Conservation (phyloP, 2,888 invertebrate species). For the Clepsis dumicolana region DNA sequence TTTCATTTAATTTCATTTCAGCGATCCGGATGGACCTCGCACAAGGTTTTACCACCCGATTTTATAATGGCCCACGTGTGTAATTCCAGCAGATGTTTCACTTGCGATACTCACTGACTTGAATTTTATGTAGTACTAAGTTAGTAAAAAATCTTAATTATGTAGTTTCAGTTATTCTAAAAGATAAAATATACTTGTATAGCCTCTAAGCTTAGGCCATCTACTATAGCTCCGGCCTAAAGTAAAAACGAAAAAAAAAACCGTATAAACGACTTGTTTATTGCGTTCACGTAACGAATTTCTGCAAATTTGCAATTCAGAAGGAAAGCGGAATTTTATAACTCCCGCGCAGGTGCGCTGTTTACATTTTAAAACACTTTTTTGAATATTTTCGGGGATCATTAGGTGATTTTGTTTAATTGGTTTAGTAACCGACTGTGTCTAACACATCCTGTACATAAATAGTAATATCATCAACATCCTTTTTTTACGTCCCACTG, state of each 20-base stretch:
- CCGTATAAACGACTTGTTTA: neutral
- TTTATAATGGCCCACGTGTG: too few species aligned
- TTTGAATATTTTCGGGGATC: constrained; percentile 13
- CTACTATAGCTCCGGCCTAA: neutral
- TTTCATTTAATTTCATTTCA: too few species aligned
- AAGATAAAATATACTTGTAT: neutral
- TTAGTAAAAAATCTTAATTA: too few species aligned
- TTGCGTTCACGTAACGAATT: constrained; percentile 3
- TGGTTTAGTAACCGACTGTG: neutral
- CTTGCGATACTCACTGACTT: too few species aligned
- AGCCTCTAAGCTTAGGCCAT: neutral
- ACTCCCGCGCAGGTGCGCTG: constrained; percentile 12
- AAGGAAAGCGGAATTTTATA: constrained; percentile 8
- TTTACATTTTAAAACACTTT: constrained; percentile 13
- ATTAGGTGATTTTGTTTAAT: neutral
- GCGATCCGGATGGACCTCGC: too few species aligned
- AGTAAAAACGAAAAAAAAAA: neutral
- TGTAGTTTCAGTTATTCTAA: neutral
- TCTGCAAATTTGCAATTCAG: constrained; percentile 16
- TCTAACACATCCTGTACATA: neutral
- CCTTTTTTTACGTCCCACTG: too few species aligned
- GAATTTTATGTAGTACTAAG: too few species aligned
- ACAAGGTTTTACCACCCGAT: too few species aligned
- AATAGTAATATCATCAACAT: too few species aligned
- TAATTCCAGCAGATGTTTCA: too few species aligned